A percentile compares a stretch with the other conserved stretches of the same genome.
Conservation (phyloP, 1,140 invertebrate species). For the Bombus haemorrhoidalis region DNA sequence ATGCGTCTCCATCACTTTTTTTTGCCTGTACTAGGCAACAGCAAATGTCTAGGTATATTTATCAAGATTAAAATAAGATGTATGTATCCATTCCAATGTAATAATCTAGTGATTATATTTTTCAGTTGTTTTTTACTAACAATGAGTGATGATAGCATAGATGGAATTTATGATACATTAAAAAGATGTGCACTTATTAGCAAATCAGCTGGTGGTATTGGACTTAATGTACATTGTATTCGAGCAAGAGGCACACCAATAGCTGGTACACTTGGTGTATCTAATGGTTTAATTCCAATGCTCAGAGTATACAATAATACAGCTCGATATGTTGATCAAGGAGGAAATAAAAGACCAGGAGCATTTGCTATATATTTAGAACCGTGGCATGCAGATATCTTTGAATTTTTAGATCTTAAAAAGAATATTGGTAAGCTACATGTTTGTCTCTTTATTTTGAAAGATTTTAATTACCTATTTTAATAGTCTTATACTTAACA, state of each 20-base stretch:
- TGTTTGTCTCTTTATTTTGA: background rate
- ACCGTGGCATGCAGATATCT: constrained; percentile 99
- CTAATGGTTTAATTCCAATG: constrained; percentile 99
- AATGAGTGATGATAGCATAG: constrained; percentile 98
- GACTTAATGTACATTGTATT: constrained; percentile 98
- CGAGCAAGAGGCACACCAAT: constrained; percentile 95
- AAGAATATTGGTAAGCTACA: constrained; percentile 91
- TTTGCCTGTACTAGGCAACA: constrained; percentile 96
- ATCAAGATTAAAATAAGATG: constrained; percentile 24
- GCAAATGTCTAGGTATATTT: constrained; percentile 91
- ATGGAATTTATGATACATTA: constrained; percentile 98
- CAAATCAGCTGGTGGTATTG: constrained; percentile 98
- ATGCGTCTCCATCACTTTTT: constrained; percentile 98
- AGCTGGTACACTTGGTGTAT: constrained; percentile 96
- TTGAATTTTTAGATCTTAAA: constrained; percentile 96
- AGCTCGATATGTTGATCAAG: constrained; percentile 98
- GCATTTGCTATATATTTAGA: constrained; percentile 99
- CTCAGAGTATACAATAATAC: constrained; percentile 98
- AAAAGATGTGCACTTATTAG: constrained; percentile 98
- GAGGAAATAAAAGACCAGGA: constrained; percentile 98
- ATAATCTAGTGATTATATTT: constrained; percentile 43
- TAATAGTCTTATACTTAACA: background rate
- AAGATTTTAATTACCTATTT: constrained; percentile 10
- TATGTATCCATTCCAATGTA: background rate
- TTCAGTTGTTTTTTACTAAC: constrained; percentile 96